phyloP scores from a whole-genome alignment of 1,140 invertebrate species.

The Eueides isabella region DNA sequence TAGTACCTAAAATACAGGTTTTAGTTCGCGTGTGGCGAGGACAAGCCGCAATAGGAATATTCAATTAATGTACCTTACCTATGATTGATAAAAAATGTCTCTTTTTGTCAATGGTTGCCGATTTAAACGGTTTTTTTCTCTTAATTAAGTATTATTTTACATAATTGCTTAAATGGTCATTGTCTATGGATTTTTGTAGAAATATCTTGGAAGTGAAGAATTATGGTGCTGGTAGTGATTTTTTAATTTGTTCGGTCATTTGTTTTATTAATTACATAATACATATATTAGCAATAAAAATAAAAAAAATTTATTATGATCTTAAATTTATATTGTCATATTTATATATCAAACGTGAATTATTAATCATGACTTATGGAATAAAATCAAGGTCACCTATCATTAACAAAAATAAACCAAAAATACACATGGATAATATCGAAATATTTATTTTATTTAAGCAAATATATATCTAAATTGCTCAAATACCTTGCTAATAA shows the following conservation, averaged over 20 bases:
- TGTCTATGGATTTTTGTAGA: not conserved
- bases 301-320: too few relatives aligned
- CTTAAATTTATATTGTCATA: too few relatives aligned
- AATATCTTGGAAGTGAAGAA: too few relatives aligned
- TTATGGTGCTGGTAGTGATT: not conserved
- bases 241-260: not conserved
- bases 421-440: not conserved
- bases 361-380: too few relatives aligned
- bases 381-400: not conserved
- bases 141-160: not conserved
- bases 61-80: constrained; percentile 3
- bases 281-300: too few relatives aligned
- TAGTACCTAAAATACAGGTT: constrained; percentile 42
- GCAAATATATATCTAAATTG: too few relatives aligned
- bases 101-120: not conserved
- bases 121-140: not conserved
- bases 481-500: not conserved
- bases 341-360: too few relatives aligned
- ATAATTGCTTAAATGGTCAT: not conserved
- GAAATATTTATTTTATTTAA: too few relatives aligned
- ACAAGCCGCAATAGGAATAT: constrained; percentile 19
- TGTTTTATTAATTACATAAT: not conserved
- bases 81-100: not conserved
- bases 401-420: not conserved
- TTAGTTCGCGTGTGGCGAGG: constrained; percentile 38